A percentile compares a stretch with the other conserved stretches of the same genome.
Conservation (phyloP, 2,113 vertebrate species). For the Brachirus orientalis region DNA sequence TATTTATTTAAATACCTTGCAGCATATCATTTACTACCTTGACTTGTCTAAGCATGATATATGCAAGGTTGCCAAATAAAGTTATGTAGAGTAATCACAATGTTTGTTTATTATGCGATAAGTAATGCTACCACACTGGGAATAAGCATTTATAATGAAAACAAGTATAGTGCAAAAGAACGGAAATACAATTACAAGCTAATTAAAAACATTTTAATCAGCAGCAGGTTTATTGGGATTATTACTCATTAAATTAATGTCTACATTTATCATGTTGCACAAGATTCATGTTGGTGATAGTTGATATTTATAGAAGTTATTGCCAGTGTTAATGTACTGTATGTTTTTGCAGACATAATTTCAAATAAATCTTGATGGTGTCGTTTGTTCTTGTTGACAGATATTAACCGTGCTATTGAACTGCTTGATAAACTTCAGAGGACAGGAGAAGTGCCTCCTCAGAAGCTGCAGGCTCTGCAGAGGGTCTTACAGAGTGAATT, state of each 20-base stretch:
- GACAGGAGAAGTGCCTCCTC: slow-evolving; percentile 95
- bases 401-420: slow-evolving; percentile 97
- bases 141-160: neutral
- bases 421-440: slow-evolving; percentile 96
- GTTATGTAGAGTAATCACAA: neutral
- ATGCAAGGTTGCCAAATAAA: neutral
- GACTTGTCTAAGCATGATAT: neutral
- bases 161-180: neutral
- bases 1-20: neutral
- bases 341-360: neutral
- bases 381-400: slow-evolving; percentile 72
- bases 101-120: neutral
- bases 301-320: no score
- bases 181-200: neutral
- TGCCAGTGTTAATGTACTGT: neutral
- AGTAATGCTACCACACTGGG: no score
- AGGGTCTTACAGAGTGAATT: slow-evolving; percentile 98
- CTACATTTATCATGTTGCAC: neutral
- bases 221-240: neutral
- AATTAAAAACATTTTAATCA: neutral
- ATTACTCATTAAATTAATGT: neutral
- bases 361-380: neutral
- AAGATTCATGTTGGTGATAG: neutral
- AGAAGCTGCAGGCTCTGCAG: slow-evolving; percentile 97
- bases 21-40: neutral